Base-by-base conservation (phyloP, 2,888 invertebrate species). In the Sepioteuthis lessoniana region DNA sequence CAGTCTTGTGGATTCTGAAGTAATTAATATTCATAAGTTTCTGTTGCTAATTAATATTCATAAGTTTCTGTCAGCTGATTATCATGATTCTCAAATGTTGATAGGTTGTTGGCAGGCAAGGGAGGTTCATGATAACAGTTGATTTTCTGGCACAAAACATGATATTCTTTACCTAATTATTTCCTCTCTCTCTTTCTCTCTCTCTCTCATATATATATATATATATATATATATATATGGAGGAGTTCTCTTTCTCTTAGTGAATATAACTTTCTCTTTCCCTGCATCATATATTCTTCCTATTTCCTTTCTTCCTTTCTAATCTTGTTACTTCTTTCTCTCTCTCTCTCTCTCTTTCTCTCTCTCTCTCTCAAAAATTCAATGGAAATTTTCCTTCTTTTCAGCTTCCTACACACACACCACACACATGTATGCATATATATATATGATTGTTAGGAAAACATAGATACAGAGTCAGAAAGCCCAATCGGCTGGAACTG, bases 21-120 rank as follows among this genome's bases (percentile, higher is more conserved):
- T 76, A 76, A 76, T 76, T 76, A 76, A 76, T 76, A 76, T 76
- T 76, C 76, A 76, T 76, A 76, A 76, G 76, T 76, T 76, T 76
- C 76, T 76, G 76, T n/a, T 25, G 10, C 76, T 76, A 76, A 76
- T 76, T 76, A 76, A 76, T 76, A 76, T 76, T 76, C 76, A 76
- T 76, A n/a, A 76, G 76, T n/a, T n/a, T 76, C n/a, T 76, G 76
- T 76, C 76, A 76, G 76, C 76, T 76, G 76, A 76, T 76, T 76
- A 76, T n/a, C 76, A 76, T 76, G 76, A 76, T n/a, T 35, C 76
- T 76, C 76, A 35, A 35, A 76, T 76, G 76, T 76, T 76, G 76
- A 76, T 76, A 76, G 76, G 76, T 76, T 76, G n/a, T 76, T 76
- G 76, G 76, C 76, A 76, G 76, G n/a, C n/a, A 76, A 35, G n/a